Evolutionary conservation across 37 sponge, comb jelly and placozoan genomes (phyloP).

Genomic region (Aplysina aerophoba): DNA sequence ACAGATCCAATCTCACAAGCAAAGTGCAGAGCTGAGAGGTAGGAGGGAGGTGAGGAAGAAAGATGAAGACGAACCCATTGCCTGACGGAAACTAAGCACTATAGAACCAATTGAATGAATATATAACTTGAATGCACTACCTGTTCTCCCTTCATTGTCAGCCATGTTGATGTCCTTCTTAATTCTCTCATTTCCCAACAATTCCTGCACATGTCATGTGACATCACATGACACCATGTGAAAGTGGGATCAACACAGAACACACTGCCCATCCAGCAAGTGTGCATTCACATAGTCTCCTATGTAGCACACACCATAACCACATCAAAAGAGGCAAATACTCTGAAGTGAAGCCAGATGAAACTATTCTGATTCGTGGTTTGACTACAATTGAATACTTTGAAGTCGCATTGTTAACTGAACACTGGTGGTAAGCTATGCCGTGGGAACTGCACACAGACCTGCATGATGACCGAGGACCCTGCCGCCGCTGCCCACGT

Average conservation of each 20-base stretch:
- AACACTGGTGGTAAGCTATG: background rate
- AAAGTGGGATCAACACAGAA: background rate
- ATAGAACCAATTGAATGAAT: too few relatives aligned
- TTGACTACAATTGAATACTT: too few relatives aligned
- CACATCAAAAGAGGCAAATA: too few relatives aligned
- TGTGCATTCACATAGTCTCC: too few relatives aligned
- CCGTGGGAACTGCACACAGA: background rate
- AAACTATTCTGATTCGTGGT: too few relatives aligned
- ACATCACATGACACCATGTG: background rate
- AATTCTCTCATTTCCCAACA: constrained; percentile 44
- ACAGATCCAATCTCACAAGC: constrained; percentile 51
- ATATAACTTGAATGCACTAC: constrained; percentile 11
- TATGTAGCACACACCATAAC: too few relatives aligned
- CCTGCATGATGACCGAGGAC: constrained; percentile 28
- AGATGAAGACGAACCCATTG: too few relatives aligned
- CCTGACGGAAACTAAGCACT: too few relatives aligned
- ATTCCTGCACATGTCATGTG: constrained; percentile 3
- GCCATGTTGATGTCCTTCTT: constrained; percentile 37
- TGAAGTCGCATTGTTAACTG: background rate
- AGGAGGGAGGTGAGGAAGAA: background rate
- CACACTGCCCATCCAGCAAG: too few relatives aligned
- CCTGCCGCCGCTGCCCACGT: constrained; percentile 59
- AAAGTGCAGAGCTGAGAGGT: constrained; percentile 60
- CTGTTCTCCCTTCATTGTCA: constrained; percentile 54
- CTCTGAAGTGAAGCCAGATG: too few relatives aligned